A percentile compares a stretch with the other conserved stretches of the same genome.
Evolutionary conservation across 2,797 vertebrate species (phyloP).

Genomic region (Hypotaenidia okinawae): DNA sequence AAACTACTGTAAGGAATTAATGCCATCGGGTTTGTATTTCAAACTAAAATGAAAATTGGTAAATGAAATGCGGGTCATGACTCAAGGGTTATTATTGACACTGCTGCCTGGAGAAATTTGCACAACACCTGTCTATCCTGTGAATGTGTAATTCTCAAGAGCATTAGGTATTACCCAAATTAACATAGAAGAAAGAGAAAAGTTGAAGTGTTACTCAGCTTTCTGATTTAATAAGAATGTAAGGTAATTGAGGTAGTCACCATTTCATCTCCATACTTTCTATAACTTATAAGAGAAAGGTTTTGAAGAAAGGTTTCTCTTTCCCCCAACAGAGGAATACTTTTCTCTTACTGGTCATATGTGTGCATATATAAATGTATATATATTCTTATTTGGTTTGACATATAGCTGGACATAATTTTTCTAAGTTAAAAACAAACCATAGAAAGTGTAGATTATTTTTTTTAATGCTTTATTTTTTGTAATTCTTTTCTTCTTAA

Average conservation of each 20-base stretch:
- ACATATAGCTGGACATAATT: neutral
- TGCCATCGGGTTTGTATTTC: neutral
- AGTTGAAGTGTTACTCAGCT: neutral
- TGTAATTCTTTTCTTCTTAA: neutral
- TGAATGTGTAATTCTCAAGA: neutral
- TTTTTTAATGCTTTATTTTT: neutral
- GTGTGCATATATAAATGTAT: too few species aligned
- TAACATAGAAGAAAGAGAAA: neutral
- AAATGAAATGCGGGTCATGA: neutral
- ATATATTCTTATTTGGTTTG: neutral
- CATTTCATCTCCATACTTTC: neutral
- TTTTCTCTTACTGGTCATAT: neutral
- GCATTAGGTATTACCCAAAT: neutral
- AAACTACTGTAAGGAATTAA: neutral
- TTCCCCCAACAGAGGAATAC: neutral
- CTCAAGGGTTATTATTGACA: neutral
- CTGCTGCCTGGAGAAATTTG: neutral
- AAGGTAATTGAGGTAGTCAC: neutral
- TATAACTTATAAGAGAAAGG: neutral
- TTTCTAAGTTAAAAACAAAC: neutral
- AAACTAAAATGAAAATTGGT: neutral
- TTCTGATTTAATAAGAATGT: neutral
- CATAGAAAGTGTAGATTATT: neutral
- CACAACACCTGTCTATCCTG: neutral
- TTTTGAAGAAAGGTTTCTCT: neutral